phyloP scores from a whole-genome alignment of 2,888 invertebrate genomes.

The Harpagoxenus sublaevis region DNA sequence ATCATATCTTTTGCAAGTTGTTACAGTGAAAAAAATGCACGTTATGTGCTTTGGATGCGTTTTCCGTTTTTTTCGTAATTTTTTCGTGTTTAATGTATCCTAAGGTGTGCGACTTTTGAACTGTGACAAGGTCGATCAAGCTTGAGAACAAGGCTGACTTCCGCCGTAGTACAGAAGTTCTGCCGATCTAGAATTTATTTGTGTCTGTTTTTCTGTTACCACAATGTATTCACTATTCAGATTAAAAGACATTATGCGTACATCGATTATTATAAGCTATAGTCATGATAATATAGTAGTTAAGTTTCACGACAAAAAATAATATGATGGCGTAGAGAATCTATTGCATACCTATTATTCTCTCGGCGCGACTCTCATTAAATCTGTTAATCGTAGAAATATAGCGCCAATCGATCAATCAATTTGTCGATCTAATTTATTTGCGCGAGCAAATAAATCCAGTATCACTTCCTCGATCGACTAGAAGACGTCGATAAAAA shows the following conservation, averaged over 20 bases:
- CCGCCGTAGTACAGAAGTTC: conserved; percentile 4
- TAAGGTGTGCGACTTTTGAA: neutral
- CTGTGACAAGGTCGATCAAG: neutral
- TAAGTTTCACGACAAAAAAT: conserved; percentile 6
- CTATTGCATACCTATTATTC: conserved; percentile 6
- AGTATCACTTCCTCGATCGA: neutral
- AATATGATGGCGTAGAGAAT: neutral
- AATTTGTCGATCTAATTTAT: conserved; percentile 14
- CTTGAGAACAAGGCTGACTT: neutral
- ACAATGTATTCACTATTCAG: neutral
- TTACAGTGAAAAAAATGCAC: neutral
- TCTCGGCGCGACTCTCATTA: neutral
- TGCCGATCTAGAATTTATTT: neutral
- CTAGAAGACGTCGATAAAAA: neutral
- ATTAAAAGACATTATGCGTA: neutral
- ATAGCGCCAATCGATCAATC: neutral
- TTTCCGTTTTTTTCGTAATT: neutral
- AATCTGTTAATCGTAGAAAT: neutral
- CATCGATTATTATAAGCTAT: conserved; percentile 14
- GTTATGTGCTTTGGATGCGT: neutral
- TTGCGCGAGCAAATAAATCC: neutral
- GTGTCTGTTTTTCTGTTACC: neutral
- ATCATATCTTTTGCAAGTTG: neutral
- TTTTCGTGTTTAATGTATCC: neutral
- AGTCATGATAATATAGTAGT: neutral